Base-by-base conservation (phyloP, 2,888 invertebrate species). In the Sesamia inferens region DNA sequence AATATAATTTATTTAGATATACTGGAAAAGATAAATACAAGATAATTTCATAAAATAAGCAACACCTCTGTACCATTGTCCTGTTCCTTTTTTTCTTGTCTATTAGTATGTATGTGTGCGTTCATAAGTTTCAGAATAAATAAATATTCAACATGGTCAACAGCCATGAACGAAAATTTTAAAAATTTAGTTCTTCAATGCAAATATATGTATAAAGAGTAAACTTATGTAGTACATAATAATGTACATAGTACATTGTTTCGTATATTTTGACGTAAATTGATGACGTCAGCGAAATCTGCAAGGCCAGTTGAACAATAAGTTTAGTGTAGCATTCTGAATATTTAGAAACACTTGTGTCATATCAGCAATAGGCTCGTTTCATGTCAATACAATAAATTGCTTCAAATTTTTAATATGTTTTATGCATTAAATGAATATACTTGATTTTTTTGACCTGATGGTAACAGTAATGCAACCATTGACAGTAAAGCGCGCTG, bases 241-340 rank as follows among this genome's bases (percentile, higher is more conserved):
- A 65, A 31, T 55, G 31, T 76, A 63, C 57, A 71, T 58, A 62
- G 22, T 58, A 55, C 66, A 78, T 64, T 71, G 58, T 74, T 68
- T 79, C 62, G 61, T 72, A 67, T 39, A 68, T 59, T 62, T 47
- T 31, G 2, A 55, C 67, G 71, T 54, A 76, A 65, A 74, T 58
- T 47, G 14, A 59, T 86, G 83, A 85, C 78, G 82, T 86, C 80
- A 79, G 65, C 62, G 55, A 73, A 84, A 79, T 79, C 76, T 78
- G 79, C 85, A 84, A 86, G 85, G 86, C 82, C 82, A 81, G 66
- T 14, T 57, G 63, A 75, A 82, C 72, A 84, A 82, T 78, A 69
- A 54, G 62, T 68, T 72, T 31, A 31, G 31, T 61, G 44, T 71
- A 74, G 63, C 74, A 78, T 61, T 68, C 67, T 48, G 57, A 58